These are phyloP conservation scores for Kradibia gibbosae DNA, from an alignment of 1,140 invertebrate genomes.

Conservation along the genomic window DNA sequence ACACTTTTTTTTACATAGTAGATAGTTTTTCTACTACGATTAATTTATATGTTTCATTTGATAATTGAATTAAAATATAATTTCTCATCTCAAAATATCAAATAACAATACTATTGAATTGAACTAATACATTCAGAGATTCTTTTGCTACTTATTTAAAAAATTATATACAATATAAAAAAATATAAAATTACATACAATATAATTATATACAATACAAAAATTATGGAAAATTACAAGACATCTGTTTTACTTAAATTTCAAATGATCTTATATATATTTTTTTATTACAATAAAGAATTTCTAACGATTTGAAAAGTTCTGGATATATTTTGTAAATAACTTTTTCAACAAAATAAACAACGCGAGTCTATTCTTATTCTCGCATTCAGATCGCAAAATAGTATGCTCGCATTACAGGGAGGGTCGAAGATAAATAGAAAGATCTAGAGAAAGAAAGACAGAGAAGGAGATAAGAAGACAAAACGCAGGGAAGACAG, in stretches of 20 bases:
- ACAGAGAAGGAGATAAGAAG: not conserved
- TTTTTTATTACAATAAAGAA: conserved; percentile 1
- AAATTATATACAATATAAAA: too few species aligned
- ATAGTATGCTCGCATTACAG: conserved; percentile 8
- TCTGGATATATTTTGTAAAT: conserved; percentile 20
- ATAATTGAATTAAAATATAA: too few species aligned
- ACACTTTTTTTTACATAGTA: not conserved
- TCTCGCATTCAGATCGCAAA: conserved; percentile 7
- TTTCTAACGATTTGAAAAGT: conserved; percentile 14
- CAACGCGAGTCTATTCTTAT: conserved; percentile 7
- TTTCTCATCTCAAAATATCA: too few species aligned
- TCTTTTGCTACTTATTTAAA: too few species aligned
- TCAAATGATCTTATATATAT: not conserved
- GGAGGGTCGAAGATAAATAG: not conserved
- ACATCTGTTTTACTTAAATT: not conserved
- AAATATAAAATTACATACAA: too few species aligned
- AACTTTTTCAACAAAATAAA: conserved; percentile 17
- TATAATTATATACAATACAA: too few species aligned
- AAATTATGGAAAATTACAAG: conserved; percentile 2
- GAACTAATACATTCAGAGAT: too few species aligned
- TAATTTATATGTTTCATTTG: too few species aligned
- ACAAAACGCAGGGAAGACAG: not conserved
- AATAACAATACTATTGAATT: too few species aligned
- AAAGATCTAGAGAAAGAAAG: not conserved
- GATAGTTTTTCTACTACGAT: not conserved